Conservation (phyloP, 2,888 invertebrate genomes). For the Agrilus cyanescens region DNA sequence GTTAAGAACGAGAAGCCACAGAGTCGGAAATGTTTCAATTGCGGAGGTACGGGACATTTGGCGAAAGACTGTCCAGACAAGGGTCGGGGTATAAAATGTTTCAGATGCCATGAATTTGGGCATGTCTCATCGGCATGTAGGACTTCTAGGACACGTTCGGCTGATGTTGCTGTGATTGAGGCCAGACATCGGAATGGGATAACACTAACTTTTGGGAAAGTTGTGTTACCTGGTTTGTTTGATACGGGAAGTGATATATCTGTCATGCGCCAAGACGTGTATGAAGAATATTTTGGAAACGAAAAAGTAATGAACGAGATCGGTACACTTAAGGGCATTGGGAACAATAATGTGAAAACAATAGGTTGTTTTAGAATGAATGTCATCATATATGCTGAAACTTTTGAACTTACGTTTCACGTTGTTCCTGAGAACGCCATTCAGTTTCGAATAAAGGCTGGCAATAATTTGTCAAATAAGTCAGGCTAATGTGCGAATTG, state of each 20-base stretch:
- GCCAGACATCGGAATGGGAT: too few species aligned
- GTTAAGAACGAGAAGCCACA: too few species aligned
- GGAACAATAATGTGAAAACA: conserved; percentile 2
- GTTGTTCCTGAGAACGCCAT: conserved; percentile 7
- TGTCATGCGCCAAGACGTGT: background rate
- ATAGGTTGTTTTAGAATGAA: conserved; percentile 4
- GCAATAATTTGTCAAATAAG: conserved; percentile 2
- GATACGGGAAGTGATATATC: conserved; percentile 10
- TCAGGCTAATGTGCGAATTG: background rate
- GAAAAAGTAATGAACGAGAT: background rate
- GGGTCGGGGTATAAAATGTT: conserved; percentile 22
- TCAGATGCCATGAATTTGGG: conserved; percentile 20
- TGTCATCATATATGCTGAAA: background rate
- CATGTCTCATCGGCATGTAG: conserved; percentile 9
- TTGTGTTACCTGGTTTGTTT: conserved; percentile 2
- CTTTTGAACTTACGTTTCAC: conserved; percentile 3
- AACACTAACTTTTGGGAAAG: too few species aligned
- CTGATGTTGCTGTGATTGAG: too few species aligned
- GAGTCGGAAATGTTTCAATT: conserved; percentile 11
- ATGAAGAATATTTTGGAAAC: too few species aligned
- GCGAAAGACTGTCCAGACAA: conserved; percentile 11
- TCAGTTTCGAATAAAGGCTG: conserved; percentile 4
- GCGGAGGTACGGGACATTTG: conserved; percentile 9
- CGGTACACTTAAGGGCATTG: conserved; percentile 5
- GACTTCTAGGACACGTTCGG: too few species aligned